These are phyloP conservation scores for Callimorpha dominula DNA, from an alignment of 2,888 invertebrate species.

Conservation along the genomic window DNA sequence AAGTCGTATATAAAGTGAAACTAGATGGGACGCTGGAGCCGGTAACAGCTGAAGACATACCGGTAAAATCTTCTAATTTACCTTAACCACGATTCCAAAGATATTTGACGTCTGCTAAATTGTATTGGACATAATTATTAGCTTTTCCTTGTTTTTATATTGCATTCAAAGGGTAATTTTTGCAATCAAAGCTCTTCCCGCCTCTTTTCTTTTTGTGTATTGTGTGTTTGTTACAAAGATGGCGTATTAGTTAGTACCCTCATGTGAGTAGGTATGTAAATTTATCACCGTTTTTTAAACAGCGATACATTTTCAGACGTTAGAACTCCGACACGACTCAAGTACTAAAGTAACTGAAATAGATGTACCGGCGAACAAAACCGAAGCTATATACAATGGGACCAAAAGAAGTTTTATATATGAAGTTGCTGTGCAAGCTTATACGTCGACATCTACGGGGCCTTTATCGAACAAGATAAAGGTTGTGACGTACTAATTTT, in stretches of 20 bases:
- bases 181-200: too few species aligned
- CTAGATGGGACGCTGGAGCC: neutral
- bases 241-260: too few species aligned
- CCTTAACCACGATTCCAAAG: too few species aligned
- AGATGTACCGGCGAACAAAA: neutral
- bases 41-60: neutral
- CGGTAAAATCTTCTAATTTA: neutral
- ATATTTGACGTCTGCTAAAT: too few species aligned
- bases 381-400: neutral
- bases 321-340: neutral
- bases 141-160: too few species aligned
- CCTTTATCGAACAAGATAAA: neutral
- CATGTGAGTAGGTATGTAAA: too few species aligned
- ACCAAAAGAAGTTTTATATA: neutral
- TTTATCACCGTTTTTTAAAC: neutral
- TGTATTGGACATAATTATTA: too few species aligned
- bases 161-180: too few species aligned
- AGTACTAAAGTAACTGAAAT: neutral
- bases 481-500: neutral
- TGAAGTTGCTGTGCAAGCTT: conserved; percentile 5
- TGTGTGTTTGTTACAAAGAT: too few species aligned
- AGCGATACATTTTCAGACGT: neutral
- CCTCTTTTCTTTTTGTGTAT: too few species aligned
- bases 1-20: neutral
- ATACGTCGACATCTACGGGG: conserved; percentile 13